A percentile compares a stretch with the other conserved stretches of the same genome.
Conservation (phyloP, 2,113 vertebrate genomes). For the Rhinolophus ferrumequinum region DNA sequence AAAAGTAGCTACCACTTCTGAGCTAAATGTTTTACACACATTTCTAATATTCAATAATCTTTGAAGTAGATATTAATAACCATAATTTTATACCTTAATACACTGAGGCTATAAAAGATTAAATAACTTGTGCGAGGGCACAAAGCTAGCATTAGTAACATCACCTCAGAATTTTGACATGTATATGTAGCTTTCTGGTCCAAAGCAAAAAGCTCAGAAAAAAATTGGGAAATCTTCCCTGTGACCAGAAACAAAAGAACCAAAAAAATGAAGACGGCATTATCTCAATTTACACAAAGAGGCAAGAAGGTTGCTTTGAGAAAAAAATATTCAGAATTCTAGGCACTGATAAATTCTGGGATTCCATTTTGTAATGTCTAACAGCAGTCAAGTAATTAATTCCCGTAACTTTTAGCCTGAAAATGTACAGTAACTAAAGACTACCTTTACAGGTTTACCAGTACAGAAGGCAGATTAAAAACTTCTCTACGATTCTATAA, state of each 20-base stretch:
- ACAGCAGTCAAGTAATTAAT: neutral
- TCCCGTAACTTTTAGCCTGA: constrained; percentile 34
- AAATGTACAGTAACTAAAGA: constrained; percentile 50
- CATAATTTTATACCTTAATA: constrained; percentile 36
- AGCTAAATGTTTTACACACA: constrained; percentile 34
- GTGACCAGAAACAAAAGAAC: constrained; percentile 47
- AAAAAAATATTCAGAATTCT: constrained; percentile 46
- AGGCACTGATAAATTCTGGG: constrained; percentile 36
- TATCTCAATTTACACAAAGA: constrained; percentile 48
- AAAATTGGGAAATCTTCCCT: constrained; percentile 7
- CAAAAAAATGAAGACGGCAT: constrained; percentile 1
- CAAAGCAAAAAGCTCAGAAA: constrained; percentile 23
- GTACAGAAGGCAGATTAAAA: constrained; percentile 41
- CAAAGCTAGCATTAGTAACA: constrained; percentile 2
- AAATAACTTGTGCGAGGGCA: neutral
- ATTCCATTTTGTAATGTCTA: constrained; percentile 48
- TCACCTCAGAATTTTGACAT: neutral
- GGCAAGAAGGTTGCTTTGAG: neutral
- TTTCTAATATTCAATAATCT: constrained; percentile 41
- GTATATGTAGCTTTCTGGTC: constrained; percentile 10
- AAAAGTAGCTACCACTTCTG: constrained; percentile 26
- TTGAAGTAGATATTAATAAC: constrained; percentile 24
- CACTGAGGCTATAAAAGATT: constrained; percentile 6
- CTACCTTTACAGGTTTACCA: constrained; percentile 44
- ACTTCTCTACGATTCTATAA: neutral